Evolutionary conservation across 2,888 invertebrate species (phyloP).

Genomic region (Drosophila gaucha): DNA sequence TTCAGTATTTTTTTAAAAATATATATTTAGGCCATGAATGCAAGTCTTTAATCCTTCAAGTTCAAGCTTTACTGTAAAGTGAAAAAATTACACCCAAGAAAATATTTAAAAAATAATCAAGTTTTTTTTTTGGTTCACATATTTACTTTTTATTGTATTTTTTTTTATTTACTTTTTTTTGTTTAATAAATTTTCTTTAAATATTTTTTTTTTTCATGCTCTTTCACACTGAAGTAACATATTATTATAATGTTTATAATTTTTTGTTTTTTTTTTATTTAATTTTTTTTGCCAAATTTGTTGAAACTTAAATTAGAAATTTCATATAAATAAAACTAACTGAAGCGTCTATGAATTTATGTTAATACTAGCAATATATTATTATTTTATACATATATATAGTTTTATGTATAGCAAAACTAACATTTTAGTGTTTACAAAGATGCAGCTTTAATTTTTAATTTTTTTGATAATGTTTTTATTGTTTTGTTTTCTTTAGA

Average conservation of each 20-base stretch:
- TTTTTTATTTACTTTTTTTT: constrained; percentile 22
- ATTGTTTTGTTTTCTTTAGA: constrained; percentile 31
- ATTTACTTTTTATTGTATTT: constrained; percentile 64
- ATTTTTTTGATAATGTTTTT: constrained; percentile 8
- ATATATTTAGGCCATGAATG: too few relatives aligned
- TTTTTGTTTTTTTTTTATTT: constrained; percentile 26
- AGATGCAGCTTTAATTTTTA: constrained; percentile 45
- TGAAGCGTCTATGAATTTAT: constrained; percentile 79
- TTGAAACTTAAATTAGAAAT: constrained; percentile 42
- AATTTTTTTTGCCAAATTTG: constrained; percentile 24
- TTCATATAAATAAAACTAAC: constrained; percentile 75
- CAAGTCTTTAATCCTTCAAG: too few relatives aligned
- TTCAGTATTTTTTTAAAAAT: too few relatives aligned
- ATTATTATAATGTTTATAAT: constrained; percentile 5
- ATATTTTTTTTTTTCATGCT: constrained; percentile 39
- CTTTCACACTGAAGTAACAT: constrained; percentile 66
- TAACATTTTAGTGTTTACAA: constrained; percentile 59
- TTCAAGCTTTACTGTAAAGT: neutral
- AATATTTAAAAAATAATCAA: neutral
- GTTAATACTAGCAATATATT: constrained; percentile 70
- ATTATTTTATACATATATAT: constrained; percentile 42
- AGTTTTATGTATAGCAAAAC: constrained; percentile 48
- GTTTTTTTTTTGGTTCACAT: constrained; percentile 63
- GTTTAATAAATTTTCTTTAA: constrained; percentile 55
- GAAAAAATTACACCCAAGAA: neutral